phyloP scores from a whole-genome alignment of 2,888 invertebrate genomes.

The Eledone cirrhosa region DNA sequence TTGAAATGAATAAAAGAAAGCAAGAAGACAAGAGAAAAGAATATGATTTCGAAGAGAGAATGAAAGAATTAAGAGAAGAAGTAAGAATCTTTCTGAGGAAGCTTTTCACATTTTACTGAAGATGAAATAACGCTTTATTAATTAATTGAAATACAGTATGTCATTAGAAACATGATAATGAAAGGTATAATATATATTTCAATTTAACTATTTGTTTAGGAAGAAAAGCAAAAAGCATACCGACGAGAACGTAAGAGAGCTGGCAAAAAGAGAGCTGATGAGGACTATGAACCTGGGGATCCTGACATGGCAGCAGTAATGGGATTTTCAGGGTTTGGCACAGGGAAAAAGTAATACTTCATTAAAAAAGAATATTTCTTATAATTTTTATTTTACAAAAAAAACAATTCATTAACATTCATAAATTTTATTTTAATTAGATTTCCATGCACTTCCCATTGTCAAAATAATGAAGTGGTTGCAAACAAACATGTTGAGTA shows the following conservation, averaged over 20 bases:
- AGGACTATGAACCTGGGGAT: constrained; percentile 41
- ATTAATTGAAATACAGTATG: too few species aligned
- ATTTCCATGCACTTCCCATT: too few species aligned
- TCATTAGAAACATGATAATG: too few species aligned
- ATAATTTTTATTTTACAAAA: too few species aligned
- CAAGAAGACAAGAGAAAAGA: constrained; percentile 94
- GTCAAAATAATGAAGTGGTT: too few species aligned
- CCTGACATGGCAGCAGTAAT: constrained; percentile 65
- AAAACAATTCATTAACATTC: too few species aligned
- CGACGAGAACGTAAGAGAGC: constrained; percentile 88
- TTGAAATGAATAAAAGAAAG: constrained; percentile 91
- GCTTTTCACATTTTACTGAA: too few species aligned
- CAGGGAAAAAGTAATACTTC: constrained; percentile 7
- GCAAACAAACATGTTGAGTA: too few species aligned
- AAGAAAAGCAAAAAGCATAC: constrained; percentile 90
- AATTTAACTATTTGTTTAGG: constrained; percentile 68
- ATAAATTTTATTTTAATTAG: too few species aligned
- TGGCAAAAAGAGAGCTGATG: constrained; percentile 76
- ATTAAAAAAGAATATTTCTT: too few species aligned
- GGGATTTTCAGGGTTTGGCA: constrained; percentile 66
- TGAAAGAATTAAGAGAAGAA: constrained; percentile 94
- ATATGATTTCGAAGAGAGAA: constrained; percentile 89
- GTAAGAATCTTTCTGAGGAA: constrained; percentile 60
- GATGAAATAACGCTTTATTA: background rate
- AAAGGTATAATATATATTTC: too few species aligned